Evolutionary conservation across 2,797 vertebrate species (phyloP).

Genomic region (Lagodon rhomboides): DNA sequence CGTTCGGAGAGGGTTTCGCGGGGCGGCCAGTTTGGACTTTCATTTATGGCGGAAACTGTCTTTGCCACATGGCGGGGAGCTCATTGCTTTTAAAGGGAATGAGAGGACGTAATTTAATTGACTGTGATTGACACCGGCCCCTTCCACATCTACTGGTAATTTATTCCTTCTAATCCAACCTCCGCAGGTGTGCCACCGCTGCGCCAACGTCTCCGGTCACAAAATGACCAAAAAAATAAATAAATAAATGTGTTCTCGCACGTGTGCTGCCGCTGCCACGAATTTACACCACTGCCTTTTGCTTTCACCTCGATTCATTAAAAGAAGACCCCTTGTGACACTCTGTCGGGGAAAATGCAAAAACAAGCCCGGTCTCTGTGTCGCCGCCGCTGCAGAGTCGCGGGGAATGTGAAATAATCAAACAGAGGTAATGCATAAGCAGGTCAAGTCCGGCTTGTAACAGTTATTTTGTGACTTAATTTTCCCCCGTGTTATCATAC

Average conservation of each 20-base stretch:
- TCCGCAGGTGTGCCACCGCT: constrained; percentile 68
- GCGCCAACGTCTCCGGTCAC: constrained; percentile 54
- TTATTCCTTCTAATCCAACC: constrained; percentile 70
- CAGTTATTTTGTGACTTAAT: constrained; percentile 76
- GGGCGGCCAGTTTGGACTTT: constrained; percentile 48
- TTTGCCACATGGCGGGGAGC: constrained; percentile 53
- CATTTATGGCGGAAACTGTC: constrained; percentile 59
- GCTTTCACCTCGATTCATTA: constrained; percentile 71
- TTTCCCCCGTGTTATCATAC: constrained; percentile 74
- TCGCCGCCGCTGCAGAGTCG: constrained; percentile 25
- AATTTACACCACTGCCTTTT: constrained; percentile 60
- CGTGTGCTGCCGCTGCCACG: constrained; percentile 35
- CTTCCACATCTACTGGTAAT: constrained; percentile 67
- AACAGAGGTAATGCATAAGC: constrained; percentile 55
- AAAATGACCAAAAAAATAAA: constrained; percentile 59
- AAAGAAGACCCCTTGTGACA: constrained; percentile 64
- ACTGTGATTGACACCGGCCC: constrained; percentile 72
- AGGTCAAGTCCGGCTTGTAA: constrained; percentile 74
- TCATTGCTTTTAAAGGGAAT: constrained; percentile 66
- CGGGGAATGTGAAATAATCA: constrained; percentile 60
- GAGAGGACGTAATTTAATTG: constrained; percentile 75
- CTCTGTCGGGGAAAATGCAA: constrained; percentile 45
- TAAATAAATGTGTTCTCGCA: constrained; percentile 54
- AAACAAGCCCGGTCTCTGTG: constrained; percentile 48
- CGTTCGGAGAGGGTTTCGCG: constrained; percentile 24